Evolutionary conservation across 2,113 vertebrate species (phyloP).

Genomic region (Agapornis roseicollis): DNA sequence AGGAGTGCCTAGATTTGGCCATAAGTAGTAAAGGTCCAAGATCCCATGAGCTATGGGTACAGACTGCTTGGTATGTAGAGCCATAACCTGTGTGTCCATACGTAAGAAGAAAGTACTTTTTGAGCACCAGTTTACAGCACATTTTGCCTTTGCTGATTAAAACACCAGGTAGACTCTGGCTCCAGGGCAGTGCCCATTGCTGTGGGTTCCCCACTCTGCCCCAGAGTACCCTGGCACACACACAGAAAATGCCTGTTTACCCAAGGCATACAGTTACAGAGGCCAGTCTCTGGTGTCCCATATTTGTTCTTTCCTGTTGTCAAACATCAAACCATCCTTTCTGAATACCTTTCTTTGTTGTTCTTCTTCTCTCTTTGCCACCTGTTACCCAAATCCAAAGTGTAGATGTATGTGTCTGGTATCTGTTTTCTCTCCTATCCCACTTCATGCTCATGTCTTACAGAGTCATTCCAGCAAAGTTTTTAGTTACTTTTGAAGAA

Average conservation of each 20-base stretch:
- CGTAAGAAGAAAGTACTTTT: background rate
- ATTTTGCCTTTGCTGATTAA: background rate
- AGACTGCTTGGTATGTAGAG: accelerated
- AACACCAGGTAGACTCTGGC: background rate
- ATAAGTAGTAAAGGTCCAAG: accelerated
- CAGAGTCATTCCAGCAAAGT: background rate
- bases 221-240: too few relatives aligned
- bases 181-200: background rate
- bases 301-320: background rate
- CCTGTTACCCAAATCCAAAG: background rate
- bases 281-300: background rate
- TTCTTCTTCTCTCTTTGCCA: background rate
- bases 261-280: background rate
- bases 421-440: background rate
- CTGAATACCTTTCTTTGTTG: background rate
- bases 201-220: background rate
- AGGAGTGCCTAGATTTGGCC: background rate
- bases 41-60: background rate
- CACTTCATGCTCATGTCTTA: background rate
- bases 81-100: background rate
- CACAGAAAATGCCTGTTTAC: background rate
- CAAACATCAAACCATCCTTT: background rate
- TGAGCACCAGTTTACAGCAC: background rate
- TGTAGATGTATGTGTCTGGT: accelerated
- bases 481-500: background rate